Conservation (phyloP, 2,888 invertebrate genomes). For the Drosophila borealis region DNA sequence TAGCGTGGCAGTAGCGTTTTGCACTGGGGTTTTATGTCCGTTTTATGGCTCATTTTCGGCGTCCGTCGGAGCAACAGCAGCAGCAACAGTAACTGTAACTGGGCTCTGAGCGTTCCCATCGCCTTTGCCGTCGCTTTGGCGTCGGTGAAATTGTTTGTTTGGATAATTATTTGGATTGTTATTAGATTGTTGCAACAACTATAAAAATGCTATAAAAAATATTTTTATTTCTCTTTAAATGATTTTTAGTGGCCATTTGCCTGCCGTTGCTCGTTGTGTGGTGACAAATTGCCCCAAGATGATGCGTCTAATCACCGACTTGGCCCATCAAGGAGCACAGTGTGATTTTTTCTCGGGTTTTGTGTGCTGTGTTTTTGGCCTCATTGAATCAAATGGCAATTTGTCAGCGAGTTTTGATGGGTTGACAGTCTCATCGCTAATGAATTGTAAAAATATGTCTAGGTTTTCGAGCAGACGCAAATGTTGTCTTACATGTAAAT, state of each 20-base stretch:
- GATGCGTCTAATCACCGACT: constrained; percentile 73
- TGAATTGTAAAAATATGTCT: constrained; percentile 35
- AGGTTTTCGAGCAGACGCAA: not conserved
- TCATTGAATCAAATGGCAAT: constrained; percentile 61
- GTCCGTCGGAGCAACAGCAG: constrained; percentile 60
- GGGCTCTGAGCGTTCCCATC: constrained; percentile 45
- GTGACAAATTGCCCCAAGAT: constrained; percentile 80
- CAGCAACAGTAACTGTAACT: constrained; percentile 44
- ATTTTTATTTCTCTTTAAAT: constrained; percentile 81
- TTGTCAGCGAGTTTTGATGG: constrained; percentile 41
- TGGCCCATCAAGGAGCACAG: constrained; percentile 47
- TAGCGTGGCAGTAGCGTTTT: constrained; percentile 73
- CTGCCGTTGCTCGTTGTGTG: constrained; percentile 63
- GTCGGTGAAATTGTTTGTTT: constrained; percentile 77
- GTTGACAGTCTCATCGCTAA: constrained; percentile 33
- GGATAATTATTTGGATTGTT: constrained; percentile 83
- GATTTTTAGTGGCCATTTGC: constrained; percentile 72
- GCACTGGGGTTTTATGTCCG: constrained; percentile 69
- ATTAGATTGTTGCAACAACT: constrained; percentile 83
- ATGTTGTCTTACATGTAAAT: constrained; percentile 2
- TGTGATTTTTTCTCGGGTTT: constrained; percentile 10
- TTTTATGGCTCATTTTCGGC: constrained; percentile 77
- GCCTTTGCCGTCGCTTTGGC: constrained; percentile 74
- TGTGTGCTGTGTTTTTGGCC: constrained; percentile 29
- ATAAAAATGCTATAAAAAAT: constrained; percentile 81